phyloP scores from a whole-genome alignment of 1,140 invertebrate species.

The Drosophila asahinai region DNA sequence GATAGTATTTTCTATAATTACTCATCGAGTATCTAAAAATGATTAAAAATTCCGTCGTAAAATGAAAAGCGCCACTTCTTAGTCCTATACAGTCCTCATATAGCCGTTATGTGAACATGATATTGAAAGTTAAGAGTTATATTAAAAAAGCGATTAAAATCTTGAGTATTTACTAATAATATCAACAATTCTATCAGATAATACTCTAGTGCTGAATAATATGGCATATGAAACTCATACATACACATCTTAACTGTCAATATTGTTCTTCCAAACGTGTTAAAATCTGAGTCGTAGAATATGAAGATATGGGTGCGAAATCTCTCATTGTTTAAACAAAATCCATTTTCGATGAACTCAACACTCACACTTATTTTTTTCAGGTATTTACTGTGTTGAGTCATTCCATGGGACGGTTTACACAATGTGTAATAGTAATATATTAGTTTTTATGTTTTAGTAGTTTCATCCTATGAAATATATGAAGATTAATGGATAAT shows the following conservation, averaged over 20 bases:
- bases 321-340: conserved; percentile 11
- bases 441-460: not conserved
- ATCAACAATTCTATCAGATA: not conserved
- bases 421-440: too few relatives aligned
- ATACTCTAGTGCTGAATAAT: not conserved
- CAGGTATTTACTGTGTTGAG: not conserved
- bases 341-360: not conserved
- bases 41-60: conserved; percentile 38
- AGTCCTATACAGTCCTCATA: too few relatives aligned
- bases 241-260: not conserved
- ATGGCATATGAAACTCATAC: not conserved
- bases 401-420: not conserved
- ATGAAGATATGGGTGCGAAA: conserved; percentile 2
- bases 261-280: not conserved
- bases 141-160: not conserved
- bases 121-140: not conserved
- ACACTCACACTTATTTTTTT: not conserved
- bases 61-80: conserved; percentile 18
- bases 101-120: conserved; percentile 7
- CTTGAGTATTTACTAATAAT: conserved; percentile 9
- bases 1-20: conserved; percentile 22
- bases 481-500: too few relatives aligned
- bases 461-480: too few relatives aligned
- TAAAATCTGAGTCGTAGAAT: not conserved
- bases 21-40: conserved; percentile 1